phyloP scores from a whole-genome alignment of 2,113 vertebrate species.

The Actenoides hombroni region DNA sequence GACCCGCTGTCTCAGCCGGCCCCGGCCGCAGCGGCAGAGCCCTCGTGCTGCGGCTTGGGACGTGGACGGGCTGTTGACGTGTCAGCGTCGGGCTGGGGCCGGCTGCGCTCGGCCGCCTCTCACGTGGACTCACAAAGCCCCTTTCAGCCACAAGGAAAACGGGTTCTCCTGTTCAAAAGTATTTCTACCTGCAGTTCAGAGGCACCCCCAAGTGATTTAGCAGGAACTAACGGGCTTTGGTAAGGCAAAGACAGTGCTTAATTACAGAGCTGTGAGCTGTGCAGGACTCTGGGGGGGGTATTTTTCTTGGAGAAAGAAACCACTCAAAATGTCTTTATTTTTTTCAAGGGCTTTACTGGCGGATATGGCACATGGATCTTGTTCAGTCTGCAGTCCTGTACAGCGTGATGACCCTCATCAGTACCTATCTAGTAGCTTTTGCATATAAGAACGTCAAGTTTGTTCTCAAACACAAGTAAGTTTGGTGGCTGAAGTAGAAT shows the following conservation, averaged over 20 bases:
- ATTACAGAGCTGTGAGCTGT: background rate
- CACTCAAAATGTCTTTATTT: background rate
- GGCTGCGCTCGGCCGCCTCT: background rate
- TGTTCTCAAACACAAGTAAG: constrained; percentile 98
- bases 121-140: accelerated
- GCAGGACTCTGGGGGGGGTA: accelerated
- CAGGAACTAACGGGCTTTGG: background rate
- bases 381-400: constrained; percentile 96
- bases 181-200: accelerated
- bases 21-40: background rate
- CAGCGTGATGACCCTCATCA: constrained; percentile 95
- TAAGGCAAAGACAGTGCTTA: no score
- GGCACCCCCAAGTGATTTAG: accelerated
- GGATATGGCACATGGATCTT: constrained; percentile 99
- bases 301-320: background rate
- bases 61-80: background rate
- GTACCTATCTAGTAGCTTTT: constrained; percentile 96
- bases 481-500: background rate
- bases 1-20: no score
- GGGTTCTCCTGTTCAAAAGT: accelerated
- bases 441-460: constrained; percentile 99
- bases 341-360: constrained; percentile 91
- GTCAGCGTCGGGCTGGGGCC: background rate
- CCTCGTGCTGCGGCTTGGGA: accelerated
- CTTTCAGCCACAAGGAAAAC: accelerated